These are phyloP conservation scores for Gadus chalcogrammus DNA, from an alignment of 2,113 vertebrate species.

Conservation along the genomic window DNA sequence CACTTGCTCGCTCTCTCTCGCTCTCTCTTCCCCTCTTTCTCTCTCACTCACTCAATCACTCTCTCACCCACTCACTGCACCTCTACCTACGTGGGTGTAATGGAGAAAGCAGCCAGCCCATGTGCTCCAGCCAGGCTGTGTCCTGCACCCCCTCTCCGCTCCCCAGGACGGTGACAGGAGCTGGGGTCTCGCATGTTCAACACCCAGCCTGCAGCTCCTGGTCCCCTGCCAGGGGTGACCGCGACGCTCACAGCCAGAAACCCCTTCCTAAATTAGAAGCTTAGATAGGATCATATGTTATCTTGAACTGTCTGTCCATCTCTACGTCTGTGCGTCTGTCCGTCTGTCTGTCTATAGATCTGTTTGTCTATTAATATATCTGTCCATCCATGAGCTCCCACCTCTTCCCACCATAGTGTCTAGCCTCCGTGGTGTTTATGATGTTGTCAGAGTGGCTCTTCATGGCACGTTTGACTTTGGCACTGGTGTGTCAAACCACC, in stretches of 20 bases:
- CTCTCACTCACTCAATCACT: constrained; percentile 4
- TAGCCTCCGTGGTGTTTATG: constrained; percentile 40
- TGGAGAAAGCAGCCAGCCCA: constrained; percentile 32
- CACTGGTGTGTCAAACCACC: constrained; percentile 38
- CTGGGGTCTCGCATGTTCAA: constrained; percentile 18
- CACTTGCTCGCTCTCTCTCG: constrained; percentile 24
- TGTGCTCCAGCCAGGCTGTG: constrained; percentile 6
- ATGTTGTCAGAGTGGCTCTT: constrained; percentile 35
- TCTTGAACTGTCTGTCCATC: constrained; percentile 8
- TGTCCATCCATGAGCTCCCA: background rate
- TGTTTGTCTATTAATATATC: too few species aligned
- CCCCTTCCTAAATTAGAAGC: constrained; percentile 41
- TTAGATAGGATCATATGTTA: constrained; percentile 24
- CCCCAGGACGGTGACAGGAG: constrained; percentile 1
- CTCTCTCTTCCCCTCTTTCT: constrained; percentile 11
- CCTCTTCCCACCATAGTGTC: constrained; percentile 15
- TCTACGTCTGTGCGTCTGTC: too few species aligned
- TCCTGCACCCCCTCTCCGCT: background rate
- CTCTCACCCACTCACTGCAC: constrained; percentile 23
- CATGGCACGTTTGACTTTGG: constrained; percentile 48
- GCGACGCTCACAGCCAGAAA: constrained; percentile 18
- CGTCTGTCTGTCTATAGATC: too few species aligned
- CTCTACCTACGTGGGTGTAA: constrained; percentile 41
- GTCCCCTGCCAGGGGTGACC: background rate
- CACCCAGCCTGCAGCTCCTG: constrained; percentile 2